Evolutionary conservation across 1,140 invertebrate genomes (phyloP).

Genomic region (Cyphomyrmex costatus): DNA sequence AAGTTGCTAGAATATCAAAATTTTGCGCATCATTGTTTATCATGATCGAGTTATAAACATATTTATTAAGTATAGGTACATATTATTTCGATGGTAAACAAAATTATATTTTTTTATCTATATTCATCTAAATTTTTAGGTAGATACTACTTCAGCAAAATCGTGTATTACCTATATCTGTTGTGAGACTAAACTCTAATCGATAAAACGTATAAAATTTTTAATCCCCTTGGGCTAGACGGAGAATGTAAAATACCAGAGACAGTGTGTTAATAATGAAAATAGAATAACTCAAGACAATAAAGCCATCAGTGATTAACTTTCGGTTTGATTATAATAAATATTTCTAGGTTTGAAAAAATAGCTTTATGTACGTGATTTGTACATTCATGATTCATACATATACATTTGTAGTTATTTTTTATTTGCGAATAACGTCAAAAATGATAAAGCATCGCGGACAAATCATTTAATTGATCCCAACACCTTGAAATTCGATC

Average conservation of each 20-base stretch:
- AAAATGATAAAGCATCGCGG: not conserved
- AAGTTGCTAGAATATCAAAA: no score
- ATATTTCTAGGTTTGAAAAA: not conserved
- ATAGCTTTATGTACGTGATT: not conserved
- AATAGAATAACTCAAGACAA: not conserved
- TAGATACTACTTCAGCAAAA: no score
- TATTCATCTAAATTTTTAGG: no score
- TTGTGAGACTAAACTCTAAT: not conserved
- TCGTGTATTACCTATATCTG: no score
- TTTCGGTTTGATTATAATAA: not conserved
- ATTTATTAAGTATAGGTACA: no score
- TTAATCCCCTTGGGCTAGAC: not conserved
- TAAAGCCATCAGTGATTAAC: not conserved
- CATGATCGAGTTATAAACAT: no score
- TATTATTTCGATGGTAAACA: no score
- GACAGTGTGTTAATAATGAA: not conserved
- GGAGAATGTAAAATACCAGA: no score
- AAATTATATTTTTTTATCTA: no score
- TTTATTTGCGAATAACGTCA: not conserved
- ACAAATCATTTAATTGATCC: not conserved
- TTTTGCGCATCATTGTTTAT: no score
- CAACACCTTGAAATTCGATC: not conserved
- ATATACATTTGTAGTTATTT: not conserved
- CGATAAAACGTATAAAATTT: constrained; percentile 1
- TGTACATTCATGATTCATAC: not conserved